Evolutionary conservation across 2,113 vertebrate genomes (phyloP), one percentile per base, ranked within the genome.

Genomic region (Regulus satrapa): DNA sequence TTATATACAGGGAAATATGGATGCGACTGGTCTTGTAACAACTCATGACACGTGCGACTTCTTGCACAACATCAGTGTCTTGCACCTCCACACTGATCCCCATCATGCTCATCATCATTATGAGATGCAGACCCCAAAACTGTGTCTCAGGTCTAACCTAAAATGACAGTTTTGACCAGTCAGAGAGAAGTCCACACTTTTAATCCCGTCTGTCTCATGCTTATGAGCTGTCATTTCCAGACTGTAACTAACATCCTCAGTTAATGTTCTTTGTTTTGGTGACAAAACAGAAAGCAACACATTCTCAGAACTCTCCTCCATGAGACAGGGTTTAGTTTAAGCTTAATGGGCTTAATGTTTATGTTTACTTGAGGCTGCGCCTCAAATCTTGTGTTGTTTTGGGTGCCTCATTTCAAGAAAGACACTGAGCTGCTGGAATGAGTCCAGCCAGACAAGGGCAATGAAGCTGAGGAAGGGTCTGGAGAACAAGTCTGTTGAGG

Each of bases 51-150:
- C 0, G 0, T 52, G 52, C 74, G 26, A 51, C 21, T 78, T 75
- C 45, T 66, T 32, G 48, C 17, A 49, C 8, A 85, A 88, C 79
- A 82, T 51, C 61, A 82, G 32, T 9, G 17, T 72, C 52, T 31
- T 68, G 49, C 26, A 79, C 10, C 12, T 81, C 46, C 43, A 52
- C 9, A 12, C 4, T 36, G 21, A 84, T 54, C 9, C 21, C 26
- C 6, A 4, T 61, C 36, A 54, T 19, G 18, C 49, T 61, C 0
- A 0, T 3, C 49, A 49, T 24, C 59, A 80, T 7, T 34, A 18
- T 62, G 72, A 95, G 82, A 84, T 12, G 41, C 26, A 76, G 21
- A 77, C 41, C 55, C 38, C 45, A 74, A 24, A 51, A 73, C 29
- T 52, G 11, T 71, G 38, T n/a, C 51, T 58, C 73, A 80, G 52